phyloP scores from a whole-genome alignment of 2,888 invertebrate genomes.

The Dasypogon diadema region DNA sequence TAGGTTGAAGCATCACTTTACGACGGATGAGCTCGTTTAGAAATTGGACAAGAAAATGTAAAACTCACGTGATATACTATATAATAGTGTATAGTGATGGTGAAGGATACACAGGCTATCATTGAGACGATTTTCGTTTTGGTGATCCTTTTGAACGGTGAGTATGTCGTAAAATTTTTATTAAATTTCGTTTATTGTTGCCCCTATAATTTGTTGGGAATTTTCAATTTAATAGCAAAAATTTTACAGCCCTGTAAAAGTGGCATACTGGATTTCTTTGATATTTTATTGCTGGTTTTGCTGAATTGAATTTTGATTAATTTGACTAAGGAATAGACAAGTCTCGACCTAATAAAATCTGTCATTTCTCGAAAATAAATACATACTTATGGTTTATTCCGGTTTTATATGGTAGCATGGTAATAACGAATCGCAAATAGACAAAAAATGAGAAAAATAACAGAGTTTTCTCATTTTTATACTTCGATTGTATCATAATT shows the following conservation, averaged over 20 bases:
- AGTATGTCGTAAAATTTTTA: slow-evolving; percentile 44
- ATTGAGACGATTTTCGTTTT: slow-evolving; percentile 55
- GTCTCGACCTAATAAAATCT: no score
- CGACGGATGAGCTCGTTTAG: slow-evolving; percentile 48
- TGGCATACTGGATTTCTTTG: neutral
- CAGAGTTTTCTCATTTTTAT: no score
- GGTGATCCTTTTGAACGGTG: slow-evolving; percentile 55
- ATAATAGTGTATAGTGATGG: slow-evolving; percentile 53
- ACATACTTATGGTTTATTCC: no score
- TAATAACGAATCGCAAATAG: no score
- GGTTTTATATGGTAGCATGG: no score
- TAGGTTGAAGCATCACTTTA: slow-evolving; percentile 28
- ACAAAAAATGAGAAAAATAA: no score
- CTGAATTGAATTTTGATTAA: neutral
- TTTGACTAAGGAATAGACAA: no score
- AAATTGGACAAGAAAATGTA: slow-evolving; percentile 52
- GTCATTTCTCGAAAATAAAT: no score
- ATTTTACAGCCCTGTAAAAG: slow-evolving; percentile 13
- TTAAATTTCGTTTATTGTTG: slow-evolving; percentile 25
- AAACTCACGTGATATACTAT: slow-evolving; percentile 48
- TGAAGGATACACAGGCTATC: slow-evolving; percentile 53
- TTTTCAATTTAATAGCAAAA: neutral
- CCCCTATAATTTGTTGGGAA: neutral
- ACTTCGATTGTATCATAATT: no score
- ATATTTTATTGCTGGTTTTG: neutral